Base-by-base conservation (phyloP, 92 coral and sea anemone genomes). In the Heliopora coerulea region DNA sequence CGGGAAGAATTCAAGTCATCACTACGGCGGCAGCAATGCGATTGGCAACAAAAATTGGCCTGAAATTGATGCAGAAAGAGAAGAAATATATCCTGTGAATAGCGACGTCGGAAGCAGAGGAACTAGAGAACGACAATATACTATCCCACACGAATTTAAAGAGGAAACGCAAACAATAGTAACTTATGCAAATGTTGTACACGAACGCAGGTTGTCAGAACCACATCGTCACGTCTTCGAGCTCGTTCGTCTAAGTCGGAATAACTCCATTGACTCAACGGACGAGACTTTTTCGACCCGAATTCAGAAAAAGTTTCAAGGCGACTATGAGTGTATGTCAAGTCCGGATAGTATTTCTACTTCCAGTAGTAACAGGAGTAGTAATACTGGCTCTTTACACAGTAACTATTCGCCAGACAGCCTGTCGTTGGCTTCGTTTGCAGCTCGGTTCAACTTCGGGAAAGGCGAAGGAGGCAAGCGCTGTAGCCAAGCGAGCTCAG, bases 401-500 rank as follows among this genome's bases (percentile, higher is more conserved):
- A 42, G 75, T 20, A 48, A 32, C 32, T 44, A 30, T 28, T 48
- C 75, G 15, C 75, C 75, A 41, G 75, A 68, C 32, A 68, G 39
- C 14, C 14, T 50, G 4, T 68, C 75, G 17, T 42, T 68, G 13
- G 42, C 59, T 29, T 68, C 75, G 75, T 68, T 68, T 23, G 44
- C 59, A 5, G 75, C 32, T 68, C 75, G 75, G 75, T 17, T 68
- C 31, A 68, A 48, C 75, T 68, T 68, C 75, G 75, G 75, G 21
- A 54, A 42, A 7, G 26, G 28, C 10, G 54, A 54, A 48, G 75
- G 44, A 25, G 33, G 75, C 46, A 68, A 68, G 60, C 75, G 75
- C 18, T 44, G 75, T 54, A 68, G 75, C 24, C 75, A 50, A 24
- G 54, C 75, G 27, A 68, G 75, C 42, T 31, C 40, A 26, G 75